A percentile compares a stretch with the other conserved stretches of the same genome.
Evolutionary conservation across 2,888 invertebrate genomes (phyloP).

Genomic region (Aplocera efformata): DNA sequence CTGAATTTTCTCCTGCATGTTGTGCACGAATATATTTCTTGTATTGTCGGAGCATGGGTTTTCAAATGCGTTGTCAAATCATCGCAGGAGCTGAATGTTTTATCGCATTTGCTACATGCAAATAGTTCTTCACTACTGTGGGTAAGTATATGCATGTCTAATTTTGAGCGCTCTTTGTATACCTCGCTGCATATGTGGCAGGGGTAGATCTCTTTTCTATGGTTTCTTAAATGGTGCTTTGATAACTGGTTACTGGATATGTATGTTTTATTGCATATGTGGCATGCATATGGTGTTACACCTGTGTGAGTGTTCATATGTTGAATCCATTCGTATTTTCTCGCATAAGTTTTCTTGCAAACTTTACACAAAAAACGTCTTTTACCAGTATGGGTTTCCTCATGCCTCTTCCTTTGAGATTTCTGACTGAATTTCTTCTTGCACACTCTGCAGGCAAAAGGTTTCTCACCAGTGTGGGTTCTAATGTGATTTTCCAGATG

Average conservation of each 20-base stretch:
- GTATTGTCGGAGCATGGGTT: not conserved
- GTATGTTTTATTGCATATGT: conserved; percentile 10
- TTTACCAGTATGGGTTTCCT: no score
- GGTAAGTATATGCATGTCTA: conserved; percentile 4
- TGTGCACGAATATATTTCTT: not conserved
- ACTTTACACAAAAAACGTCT: no score
- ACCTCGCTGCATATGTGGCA: conserved; percentile 4
- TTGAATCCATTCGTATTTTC: not conserved
- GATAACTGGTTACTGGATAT: not conserved
- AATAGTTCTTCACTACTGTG: conserved; percentile 11
- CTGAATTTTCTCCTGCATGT: no score
- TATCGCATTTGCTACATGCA: conserved; percentile 1
- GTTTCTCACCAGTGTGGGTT: conserved; percentile 1
- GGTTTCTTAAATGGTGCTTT: conserved; percentile 1
- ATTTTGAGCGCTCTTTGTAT: not conserved
- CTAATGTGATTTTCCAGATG: conserved; percentile 3
- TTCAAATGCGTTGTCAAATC: no score
- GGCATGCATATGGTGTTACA: conserved; percentile 9
- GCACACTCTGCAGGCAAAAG: conserved; percentile 10
- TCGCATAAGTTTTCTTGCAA: no score
- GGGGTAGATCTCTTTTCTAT: conserved; percentile 2
- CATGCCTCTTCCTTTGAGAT: no score
- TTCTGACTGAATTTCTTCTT: conserved; percentile 1
- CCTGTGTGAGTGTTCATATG: conserved; percentile 2
- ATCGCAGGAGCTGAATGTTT: not conserved